Evolutionary conservation across 37 sponge, comb jelly and placozoan species (phyloP).

Genomic region (Theonella swinhoei): DNA sequence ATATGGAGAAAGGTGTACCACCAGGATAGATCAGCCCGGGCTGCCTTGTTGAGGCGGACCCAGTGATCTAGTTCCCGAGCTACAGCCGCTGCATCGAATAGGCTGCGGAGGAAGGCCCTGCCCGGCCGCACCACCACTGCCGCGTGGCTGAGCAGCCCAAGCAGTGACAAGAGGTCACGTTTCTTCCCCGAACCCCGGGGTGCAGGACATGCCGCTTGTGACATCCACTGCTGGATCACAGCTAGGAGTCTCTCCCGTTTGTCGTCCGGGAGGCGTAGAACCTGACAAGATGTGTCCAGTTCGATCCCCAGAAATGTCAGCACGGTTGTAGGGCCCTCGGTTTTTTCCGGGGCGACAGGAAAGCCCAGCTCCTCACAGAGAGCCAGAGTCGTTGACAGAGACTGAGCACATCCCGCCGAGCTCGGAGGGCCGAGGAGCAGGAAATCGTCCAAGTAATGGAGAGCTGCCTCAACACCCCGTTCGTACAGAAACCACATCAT

Average conservation of each 20-base stretch:
- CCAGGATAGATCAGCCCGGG: constrained; percentile 49
- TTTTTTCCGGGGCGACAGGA: constrained; percentile 42
- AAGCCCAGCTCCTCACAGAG: constrained; percentile 20
- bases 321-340: constrained; percentile 18
- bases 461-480: background rate
- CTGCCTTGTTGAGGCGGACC: constrained; percentile 34
- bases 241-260: background rate
- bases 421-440: constrained; percentile 3
- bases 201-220: too few species aligned
- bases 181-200: background rate
- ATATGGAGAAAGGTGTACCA: constrained; percentile 13
- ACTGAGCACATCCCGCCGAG: background rate
- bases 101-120: constrained; percentile 7
- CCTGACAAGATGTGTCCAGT: constrained; percentile 25
- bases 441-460: constrained; percentile 48
- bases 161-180: constrained; percentile 31
- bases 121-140: constrained; percentile 26
- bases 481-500: too few species aligned
- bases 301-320: constrained; percentile 36
- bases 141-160: constrained; percentile 38
- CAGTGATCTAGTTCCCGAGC: constrained; percentile 7
- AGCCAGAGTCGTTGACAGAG: background rate
- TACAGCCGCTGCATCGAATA: constrained; percentile 6
- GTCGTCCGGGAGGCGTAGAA: constrained; percentile 14
- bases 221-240: background rate